Percentiles rank a stretch among this genome's conserved stretches.
Conservation (phyloP, 2,113 vertebrate species). For the Rhinolophus ferrumequinum region DNA sequence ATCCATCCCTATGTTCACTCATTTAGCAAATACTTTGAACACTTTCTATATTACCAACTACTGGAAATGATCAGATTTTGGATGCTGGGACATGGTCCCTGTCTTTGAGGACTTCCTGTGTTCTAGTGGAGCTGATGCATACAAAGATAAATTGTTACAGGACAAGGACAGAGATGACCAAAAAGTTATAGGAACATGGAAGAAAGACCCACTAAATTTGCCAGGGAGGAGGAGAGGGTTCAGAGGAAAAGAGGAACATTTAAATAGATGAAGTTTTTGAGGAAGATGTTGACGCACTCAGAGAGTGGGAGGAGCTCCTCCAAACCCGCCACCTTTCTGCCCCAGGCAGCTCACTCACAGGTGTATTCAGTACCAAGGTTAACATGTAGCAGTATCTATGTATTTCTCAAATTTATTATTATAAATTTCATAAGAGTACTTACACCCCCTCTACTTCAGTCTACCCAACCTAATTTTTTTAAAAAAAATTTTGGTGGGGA, state of each 20-base stretch:
- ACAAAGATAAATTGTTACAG: not conserved
- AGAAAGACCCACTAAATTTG: not conserved
- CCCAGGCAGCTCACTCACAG: rapidly evolving
- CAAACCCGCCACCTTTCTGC: rapidly evolving
- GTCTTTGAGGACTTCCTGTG: not conserved
- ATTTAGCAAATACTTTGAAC: not conserved
- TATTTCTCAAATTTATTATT: slow-evolving; percentile 16
- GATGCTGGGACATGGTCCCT: not conserved
- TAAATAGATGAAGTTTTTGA: not conserved
- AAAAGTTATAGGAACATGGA: not conserved
- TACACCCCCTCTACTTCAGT: not conserved
- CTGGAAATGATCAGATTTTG: not conserved
- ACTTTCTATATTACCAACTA: not conserved
- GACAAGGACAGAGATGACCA: not conserved
- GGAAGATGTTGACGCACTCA: not conserved
- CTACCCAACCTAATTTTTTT: not conserved
- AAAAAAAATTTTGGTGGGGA: no score
- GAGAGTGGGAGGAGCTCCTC: not conserved
- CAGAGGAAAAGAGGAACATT: not conserved
- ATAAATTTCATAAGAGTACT: not conserved
- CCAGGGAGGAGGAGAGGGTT: not conserved
- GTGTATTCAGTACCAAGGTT: rapidly evolving
- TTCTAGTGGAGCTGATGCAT: not conserved
- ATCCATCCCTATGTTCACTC: not conserved
- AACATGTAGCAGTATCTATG: not conserved